These are phyloP conservation scores for Seira musarum DNA, from an alignment of 2,888 invertebrate genomes.

Conservation along the genomic window DNA sequence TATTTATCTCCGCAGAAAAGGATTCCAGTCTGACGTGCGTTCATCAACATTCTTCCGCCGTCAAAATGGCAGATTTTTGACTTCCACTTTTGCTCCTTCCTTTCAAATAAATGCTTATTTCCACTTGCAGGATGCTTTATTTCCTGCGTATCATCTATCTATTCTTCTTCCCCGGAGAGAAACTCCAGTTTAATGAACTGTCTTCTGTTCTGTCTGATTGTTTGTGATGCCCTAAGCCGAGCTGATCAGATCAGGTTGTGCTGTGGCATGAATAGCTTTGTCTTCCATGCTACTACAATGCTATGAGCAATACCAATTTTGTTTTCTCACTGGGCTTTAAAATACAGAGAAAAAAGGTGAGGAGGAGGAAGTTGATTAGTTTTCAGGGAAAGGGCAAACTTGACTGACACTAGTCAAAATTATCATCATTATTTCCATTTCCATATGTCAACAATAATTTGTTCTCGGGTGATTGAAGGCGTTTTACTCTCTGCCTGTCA, in stretches of 20 bases:
- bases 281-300: neutral
- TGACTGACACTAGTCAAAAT: conserved; percentile 54
- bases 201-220: too few relatives aligned
- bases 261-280: neutral
- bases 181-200: neutral
- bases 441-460: neutral
- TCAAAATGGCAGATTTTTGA: neutral
- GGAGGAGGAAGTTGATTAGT: conserved; percentile 54
- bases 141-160: too few relatives aligned
- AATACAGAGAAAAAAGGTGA: conserved; percentile 16
- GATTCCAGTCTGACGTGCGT: too few relatives aligned
- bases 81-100: neutral
- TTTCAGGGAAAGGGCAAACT: conserved; percentile 28
- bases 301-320: neutral
- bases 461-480: neutral
- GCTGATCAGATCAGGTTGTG: too few relatives aligned
- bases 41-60: neutral
- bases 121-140: too few relatives aligned
- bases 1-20: too few relatives aligned
- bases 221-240: too few relatives aligned
- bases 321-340: too few relatives aligned
- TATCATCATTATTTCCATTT: conserved; percentile 13
- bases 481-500: too few relatives aligned
- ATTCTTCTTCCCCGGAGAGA: neutral
- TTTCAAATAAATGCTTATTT: neutral